These are phyloP conservation scores for Chirona hameri DNA, from an alignment of 2,888 invertebrate genomes.

Conservation along the genomic window DNA sequence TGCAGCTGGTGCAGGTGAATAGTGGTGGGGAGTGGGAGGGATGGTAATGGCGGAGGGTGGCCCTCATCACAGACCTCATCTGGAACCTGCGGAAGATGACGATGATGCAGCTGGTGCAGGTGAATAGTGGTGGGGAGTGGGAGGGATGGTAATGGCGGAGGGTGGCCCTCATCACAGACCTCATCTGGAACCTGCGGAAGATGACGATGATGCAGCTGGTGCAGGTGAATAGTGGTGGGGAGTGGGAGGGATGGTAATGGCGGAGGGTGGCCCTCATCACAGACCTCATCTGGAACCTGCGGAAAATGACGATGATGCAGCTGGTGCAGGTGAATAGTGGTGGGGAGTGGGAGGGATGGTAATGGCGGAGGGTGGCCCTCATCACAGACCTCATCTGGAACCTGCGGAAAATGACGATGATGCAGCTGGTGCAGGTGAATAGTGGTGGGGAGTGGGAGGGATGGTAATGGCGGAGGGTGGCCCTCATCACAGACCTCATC, in stretches of 20 bases:
- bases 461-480: too few relatives aligned
- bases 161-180: slow-evolving; percentile 42
- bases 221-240: slow-evolving; percentile 31
- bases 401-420: slow-evolving; percentile 43
- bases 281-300: slow-evolving; percentile 43
- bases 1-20: slow-evolving; percentile 40
- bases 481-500: slow-evolving; percentile 42
- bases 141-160: too few relatives aligned
- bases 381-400: slow-evolving; percentile 44
- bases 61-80: slow-evolving; percentile 42
- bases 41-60: too few relatives aligned
- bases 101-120: slow-evolving; percentile 41
- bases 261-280: slow-evolving; percentile 42
- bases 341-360: too few relatives aligned
- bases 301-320: slow-evolving; percentile 42
- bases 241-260: too few relatives aligned
- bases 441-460: too few relatives aligned
- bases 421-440: slow-evolving; percentile 40
- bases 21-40: too few relatives aligned
- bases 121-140: not conserved
- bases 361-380: too few relatives aligned
- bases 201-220: slow-evolving; percentile 42
- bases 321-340: slow-evolving; percentile 38
- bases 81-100: slow-evolving; percentile 44
- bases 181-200: slow-evolving; percentile 43